Conservation (phyloP, 2,797 vertebrate species). For the Enoplosus armatus region DNA sequence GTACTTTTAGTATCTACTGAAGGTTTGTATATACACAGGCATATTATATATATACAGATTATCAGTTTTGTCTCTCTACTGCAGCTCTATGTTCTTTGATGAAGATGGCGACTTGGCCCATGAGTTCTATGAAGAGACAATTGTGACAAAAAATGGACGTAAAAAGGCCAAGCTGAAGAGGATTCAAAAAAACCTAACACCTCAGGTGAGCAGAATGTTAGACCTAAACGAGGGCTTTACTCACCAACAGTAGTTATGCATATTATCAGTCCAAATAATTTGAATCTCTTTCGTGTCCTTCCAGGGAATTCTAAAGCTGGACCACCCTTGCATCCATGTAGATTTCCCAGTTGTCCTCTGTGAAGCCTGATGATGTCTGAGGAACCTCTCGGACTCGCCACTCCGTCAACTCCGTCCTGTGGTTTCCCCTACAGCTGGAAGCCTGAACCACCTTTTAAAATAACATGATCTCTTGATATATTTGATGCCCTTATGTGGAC, state of each 20-base stretch:
- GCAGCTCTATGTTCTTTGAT: constrained; percentile 94
- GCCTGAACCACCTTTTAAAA: constrained; percentile 70
- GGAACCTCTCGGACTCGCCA: constrained; percentile 60
- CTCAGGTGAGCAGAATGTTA: constrained; percentile 87
- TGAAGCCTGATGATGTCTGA: constrained; percentile 88
- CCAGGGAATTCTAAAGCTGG: constrained; percentile 95
- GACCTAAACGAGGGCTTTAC: neutral
- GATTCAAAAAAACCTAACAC: constrained; percentile 94
- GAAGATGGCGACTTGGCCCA: constrained; percentile 97
- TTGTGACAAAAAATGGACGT: constrained; percentile 95
- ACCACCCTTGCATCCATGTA: constrained; percentile 94
- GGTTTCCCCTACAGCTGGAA: constrained; percentile 69
- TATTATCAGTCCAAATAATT: neutral
- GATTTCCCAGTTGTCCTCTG: constrained; percentile 97
- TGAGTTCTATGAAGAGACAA: constrained; percentile 96
- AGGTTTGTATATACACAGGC: neutral
- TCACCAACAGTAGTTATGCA: neutral
- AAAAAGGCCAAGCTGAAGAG: constrained; percentile 95
- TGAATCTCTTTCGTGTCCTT: constrained; percentile 21
- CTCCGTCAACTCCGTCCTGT: constrained; percentile 78
- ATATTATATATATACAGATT: neutral
- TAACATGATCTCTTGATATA: constrained; percentile 73
- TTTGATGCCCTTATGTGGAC: constrained; percentile 73
- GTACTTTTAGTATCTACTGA: neutral
- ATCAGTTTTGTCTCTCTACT: constrained; percentile 23